phyloP scores from a whole-genome alignment of 2,888 invertebrate genomes.

The Chloromyia formosa region DNA sequence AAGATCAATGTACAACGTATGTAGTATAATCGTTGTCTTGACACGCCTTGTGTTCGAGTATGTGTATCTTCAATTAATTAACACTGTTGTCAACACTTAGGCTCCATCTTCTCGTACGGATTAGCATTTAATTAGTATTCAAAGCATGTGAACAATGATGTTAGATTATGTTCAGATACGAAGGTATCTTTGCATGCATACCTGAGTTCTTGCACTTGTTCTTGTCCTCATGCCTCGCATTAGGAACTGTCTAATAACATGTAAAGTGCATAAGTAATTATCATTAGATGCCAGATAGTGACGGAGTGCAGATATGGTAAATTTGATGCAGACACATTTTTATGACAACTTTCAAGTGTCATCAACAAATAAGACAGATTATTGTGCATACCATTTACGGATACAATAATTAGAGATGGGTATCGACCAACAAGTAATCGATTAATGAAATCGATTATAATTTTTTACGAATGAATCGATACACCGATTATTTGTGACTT shows the following conservation, averaged over 20 bases:
- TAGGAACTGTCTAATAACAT: slow-evolving; percentile 18
- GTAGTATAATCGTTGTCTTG: slow-evolving; percentile 24
- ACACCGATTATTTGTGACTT: too few relatives aligned
- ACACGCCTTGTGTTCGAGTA: slow-evolving; percentile 11
- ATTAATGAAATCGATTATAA: too few relatives aligned
- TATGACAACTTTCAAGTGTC: too few relatives aligned
- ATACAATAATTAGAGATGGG: too few relatives aligned
- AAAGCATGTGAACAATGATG: slow-evolving; percentile 34
- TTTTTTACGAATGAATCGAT: too few relatives aligned
- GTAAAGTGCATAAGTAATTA: slow-evolving; percentile 23
- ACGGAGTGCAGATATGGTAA: not conserved
- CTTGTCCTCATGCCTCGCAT: too few relatives aligned
- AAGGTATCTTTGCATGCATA: too few relatives aligned
- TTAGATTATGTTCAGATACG: slow-evolving; percentile 15
- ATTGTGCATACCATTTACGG: too few relatives aligned
- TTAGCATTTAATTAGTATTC: slow-evolving; percentile 41
- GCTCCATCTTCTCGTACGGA: slow-evolving; percentile 24
- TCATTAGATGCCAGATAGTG: not conserved
- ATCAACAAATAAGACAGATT: too few relatives aligned
- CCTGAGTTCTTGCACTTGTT: too few relatives aligned
- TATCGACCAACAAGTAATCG: too few relatives aligned
- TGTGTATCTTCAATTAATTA: slow-evolving; percentile 32
- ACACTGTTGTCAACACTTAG: slow-evolving; percentile 38
- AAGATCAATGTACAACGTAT: too few relatives aligned
- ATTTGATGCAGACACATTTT: slow-evolving; percentile 23